A percentile compares a stretch with the other conserved stretches of the same genome.
phyloP scores from a whole-genome alignment of 2,113 vertebrate species.

The Globicephala melas region DNA sequence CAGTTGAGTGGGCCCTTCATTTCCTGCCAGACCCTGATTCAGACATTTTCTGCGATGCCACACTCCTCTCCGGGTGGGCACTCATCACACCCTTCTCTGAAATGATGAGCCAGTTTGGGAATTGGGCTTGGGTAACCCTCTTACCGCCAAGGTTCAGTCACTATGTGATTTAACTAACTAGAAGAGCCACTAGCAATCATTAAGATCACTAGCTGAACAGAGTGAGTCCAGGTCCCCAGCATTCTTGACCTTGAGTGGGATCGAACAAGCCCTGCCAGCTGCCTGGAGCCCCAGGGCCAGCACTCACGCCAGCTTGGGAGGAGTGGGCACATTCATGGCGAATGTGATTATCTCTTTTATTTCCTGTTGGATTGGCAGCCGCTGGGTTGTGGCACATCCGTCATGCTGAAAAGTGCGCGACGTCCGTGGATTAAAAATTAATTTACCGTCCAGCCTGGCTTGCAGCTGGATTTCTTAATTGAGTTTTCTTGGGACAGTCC shows the following conservation, averaged over 20 bases:
- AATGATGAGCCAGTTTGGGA: fast-evolving
- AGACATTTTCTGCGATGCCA: neutral
- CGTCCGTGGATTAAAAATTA: slow-evolving; percentile 75
- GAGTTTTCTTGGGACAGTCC: slow-evolving; percentile 70
- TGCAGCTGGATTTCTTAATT: slow-evolving; percentile 79
- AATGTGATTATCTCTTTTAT: slow-evolving; percentile 67
- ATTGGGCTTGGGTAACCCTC: fast-evolving
- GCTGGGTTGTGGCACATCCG: slow-evolving; percentile 58
- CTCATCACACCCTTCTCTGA: fast-evolving
- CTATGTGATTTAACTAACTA: fast-evolving
- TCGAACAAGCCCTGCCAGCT: neutral
- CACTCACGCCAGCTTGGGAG: neutral
- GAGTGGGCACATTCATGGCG: slow-evolving; percentile 53
- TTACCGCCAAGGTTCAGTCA: neutral
- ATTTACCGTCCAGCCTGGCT: slow-evolving; percentile 77
- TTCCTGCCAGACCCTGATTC: neutral
- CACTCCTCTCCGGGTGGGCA: fast-evolving
- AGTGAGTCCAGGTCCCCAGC: neutral
- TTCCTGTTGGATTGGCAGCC: slow-evolving; percentile 35
- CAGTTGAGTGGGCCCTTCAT: fast-evolving
- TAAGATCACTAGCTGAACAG: fast-evolving
- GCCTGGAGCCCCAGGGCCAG: neutral
- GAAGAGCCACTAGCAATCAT: neutral
- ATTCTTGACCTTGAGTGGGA: neutral
- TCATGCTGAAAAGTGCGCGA: slow-evolving; percentile 32